Evolutionary conservation across 2,888 invertebrate species (phyloP).

Genomic region (Diarsia mendica): DNA sequence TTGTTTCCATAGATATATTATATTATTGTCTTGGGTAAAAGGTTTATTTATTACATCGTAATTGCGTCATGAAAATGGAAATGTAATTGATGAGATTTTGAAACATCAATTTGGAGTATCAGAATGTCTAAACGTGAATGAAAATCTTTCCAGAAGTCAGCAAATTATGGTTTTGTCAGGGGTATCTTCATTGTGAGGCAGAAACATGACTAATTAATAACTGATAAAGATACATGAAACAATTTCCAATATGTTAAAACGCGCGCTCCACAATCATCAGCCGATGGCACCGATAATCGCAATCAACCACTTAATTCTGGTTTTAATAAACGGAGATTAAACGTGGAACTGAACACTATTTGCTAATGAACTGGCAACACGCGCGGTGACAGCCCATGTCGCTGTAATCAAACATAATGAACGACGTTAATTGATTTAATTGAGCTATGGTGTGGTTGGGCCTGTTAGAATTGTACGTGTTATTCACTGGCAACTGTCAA

Average conservation of each 20-base stretch:
- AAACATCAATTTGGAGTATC: neutral
- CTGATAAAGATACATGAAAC: neutral
- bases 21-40: neutral
- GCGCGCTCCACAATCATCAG: constrained; percentile 9
- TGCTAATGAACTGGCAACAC: constrained; percentile 59
- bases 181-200: neutral
- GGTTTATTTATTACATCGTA: constrained; percentile 19
- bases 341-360: constrained; percentile 57
- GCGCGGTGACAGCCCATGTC: constrained; percentile 37
- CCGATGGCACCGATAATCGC: constrained; percentile 39
- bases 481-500: constrained; percentile 33
- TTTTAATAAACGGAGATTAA: constrained; percentile 63
- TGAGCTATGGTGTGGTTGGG: constrained; percentile 33
- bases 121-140: neutral
- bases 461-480: constrained; percentile 3
- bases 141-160: neutral
- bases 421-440: constrained; percentile 61
- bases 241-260: constrained; percentile 6
- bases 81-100: neutral
- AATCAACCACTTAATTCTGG: constrained; percentile 49
- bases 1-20: constrained; percentile 40
- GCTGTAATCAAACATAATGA: constrained; percentile 56
- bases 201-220: neutral
- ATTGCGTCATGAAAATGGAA: neutral
- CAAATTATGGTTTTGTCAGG: too few relatives aligned